Conservation (phyloP, 2,113 vertebrate species). For the Chauna torquata region DNA sequence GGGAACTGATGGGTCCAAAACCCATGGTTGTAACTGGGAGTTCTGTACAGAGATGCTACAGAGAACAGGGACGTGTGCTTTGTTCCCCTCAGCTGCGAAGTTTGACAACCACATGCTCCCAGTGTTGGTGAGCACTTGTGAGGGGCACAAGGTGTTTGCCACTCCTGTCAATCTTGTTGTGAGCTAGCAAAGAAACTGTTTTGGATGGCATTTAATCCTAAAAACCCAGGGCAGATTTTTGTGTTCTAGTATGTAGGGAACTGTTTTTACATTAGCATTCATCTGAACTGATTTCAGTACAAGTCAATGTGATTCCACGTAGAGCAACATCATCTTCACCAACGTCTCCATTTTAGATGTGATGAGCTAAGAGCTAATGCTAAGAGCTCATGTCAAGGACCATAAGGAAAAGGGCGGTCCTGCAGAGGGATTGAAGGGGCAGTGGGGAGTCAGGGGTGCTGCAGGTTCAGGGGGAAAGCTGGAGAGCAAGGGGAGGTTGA, state of each 20-base stretch:
- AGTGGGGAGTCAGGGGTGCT: fast-evolving
- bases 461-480: not conserved
- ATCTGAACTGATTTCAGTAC: not conserved
- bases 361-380: not conserved
- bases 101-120: not conserved
- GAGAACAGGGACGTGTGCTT: not conserved
- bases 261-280: not conserved
- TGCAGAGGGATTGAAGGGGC: not conserved
- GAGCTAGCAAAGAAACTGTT: not conserved
- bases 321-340: not conserved
- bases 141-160: not conserved
- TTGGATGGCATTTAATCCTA: not conserved
- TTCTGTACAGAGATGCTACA: not conserved
- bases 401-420: not conserved
- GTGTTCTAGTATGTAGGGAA: not conserved
- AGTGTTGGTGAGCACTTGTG: not conserved
- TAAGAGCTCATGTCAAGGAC: not conserved
- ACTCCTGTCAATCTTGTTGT: not conserved
- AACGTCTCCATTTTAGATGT: not conserved
- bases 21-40: not conserved
- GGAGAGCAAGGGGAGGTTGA: not conserved
- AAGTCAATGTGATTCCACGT: not conserved
- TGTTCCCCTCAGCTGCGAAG: not conserved
- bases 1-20: not conserved
- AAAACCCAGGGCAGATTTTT: not conserved